A percentile compares a stretch with the other conserved stretches of the same genome.
phyloP scores from a whole-genome alignment of 2,113 vertebrate species.

The Craseonycteris thonglongyai region DNA sequence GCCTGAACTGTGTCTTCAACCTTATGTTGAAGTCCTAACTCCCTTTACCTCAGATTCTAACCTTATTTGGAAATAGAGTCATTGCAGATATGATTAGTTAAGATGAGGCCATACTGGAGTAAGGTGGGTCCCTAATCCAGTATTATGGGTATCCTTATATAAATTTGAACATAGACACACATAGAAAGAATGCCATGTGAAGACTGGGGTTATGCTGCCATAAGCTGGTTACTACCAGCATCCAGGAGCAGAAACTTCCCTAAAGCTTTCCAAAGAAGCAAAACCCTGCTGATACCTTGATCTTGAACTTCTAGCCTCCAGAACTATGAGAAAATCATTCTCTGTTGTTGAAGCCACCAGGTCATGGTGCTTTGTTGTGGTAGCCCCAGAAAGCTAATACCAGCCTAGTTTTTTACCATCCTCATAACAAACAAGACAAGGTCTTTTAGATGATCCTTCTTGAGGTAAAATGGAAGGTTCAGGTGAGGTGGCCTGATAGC shows the following conservation, averaged over 20 bases:
- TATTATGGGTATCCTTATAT: neutral
- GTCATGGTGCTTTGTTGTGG: neutral
- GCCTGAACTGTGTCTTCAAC: neutral
- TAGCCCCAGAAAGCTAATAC: neutral
- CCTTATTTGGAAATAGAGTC: neutral
- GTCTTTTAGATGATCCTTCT: neutral
- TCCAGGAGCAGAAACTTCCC: neutral
- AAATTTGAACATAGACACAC: neutral
- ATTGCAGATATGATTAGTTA: neutral
- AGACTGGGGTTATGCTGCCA: neutral
- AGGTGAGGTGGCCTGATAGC: neutral
- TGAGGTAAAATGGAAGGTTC: neutral
- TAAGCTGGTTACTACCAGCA: neutral
- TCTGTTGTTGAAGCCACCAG: neutral
- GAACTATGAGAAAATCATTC: neutral
- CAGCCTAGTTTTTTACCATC: neutral
- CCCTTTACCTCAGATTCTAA: neutral
- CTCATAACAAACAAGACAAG: neutral
- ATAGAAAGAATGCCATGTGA: neutral
- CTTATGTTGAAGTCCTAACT: neutral
- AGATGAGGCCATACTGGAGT: neutral
- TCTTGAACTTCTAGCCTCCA: neutral
- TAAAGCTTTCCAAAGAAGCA: neutral
- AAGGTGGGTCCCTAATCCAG: neutral
- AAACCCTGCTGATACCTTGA: neutral